Base-by-base conservation (phyloP, 2,797 vertebrate species). In the Macropodus opercularis region DNA sequence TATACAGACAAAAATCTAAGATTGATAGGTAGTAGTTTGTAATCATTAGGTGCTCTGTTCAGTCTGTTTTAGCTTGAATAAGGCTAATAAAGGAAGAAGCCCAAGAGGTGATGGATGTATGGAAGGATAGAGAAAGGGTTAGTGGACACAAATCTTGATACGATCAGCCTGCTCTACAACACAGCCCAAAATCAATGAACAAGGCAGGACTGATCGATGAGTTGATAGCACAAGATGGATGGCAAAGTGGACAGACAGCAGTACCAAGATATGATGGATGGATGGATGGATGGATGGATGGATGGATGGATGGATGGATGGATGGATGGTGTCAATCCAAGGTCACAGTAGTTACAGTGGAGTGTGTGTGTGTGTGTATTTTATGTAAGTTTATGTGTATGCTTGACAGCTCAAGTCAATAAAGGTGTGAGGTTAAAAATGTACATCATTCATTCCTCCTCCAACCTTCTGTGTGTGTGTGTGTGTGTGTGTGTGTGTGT, bases 161-260 rank as follows among this genome's bases (percentile, higher is more conserved):
- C 89, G 83, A 86, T 86, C 85, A 84, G 76, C 62, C 78, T 21
- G 57, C 76, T 77, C 69, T 62, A 84, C 86, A 83, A 85, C 87
- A 86, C 80, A 50, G 83, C 49, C 71, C 5, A 3, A 66, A 80
- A 90, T 91, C 90, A 84, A 91, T 91, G 85, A 70, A 90, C 89
- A 90, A 86, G 87, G 86, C 58, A 31, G 80, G 83, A 74, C 77
- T 87, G 85, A 90, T 90, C 85, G 75, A 90, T 90, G 88, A 79
- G 77, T 75, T 81, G 84, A 75, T 82, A 64, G 69, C 15, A 17
- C 55, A 79, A 87, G 83, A 89, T 83, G 65, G 83, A 88, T 85
- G 71, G 63, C 42, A 59, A 56, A 1, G 12, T 66, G 69, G 79
- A 83, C 63, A 62, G 80, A 82, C 75, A 72, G 24, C 34, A 63